Percentiles rank a stretch among this genome's conserved stretches.
These are phyloP conservation scores for Manis javanica DNA, from an alignment of 2,797 vertebrate genomes.

Conservation along the genomic window DNA sequence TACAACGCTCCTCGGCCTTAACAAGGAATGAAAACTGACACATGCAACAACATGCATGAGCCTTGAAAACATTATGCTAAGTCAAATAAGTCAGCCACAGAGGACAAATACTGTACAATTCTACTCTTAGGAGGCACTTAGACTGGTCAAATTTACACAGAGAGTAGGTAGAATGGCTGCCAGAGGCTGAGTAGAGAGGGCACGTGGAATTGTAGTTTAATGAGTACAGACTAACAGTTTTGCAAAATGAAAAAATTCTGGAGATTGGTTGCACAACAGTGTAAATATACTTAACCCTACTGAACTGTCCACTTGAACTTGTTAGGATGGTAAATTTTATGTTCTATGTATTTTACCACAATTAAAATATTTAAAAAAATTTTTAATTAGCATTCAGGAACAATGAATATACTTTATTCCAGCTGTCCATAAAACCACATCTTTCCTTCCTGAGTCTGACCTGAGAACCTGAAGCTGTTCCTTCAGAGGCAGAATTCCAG, in stretches of 20 bases:
- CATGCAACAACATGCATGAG: background rate
- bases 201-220: background rate
- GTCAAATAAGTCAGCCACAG: background rate
- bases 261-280: background rate
- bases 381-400: background rate
- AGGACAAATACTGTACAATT: background rate
- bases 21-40: background rate
- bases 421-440: background rate
- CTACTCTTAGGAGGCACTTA: background rate
- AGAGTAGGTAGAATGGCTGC: background rate
- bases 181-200: background rate
- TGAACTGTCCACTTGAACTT: background rate
- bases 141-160: background rate
- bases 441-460: slow-evolving; percentile 33
- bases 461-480: slow-evolving; percentile 39
- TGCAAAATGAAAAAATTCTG: background rate
- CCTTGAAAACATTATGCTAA: background rate
- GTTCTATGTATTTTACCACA: background rate
- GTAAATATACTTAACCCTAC: background rate
- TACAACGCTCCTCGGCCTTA: background rate
- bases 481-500: background rate
- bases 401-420: slow-evolving; percentile 37
- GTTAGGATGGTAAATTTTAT: background rate
- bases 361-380: background rate
- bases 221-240: background rate